Evolutionary conservation across 2,797 vertebrate genomes (phyloP).

Genomic region (Phrynocephalus guinanensis): DNA sequence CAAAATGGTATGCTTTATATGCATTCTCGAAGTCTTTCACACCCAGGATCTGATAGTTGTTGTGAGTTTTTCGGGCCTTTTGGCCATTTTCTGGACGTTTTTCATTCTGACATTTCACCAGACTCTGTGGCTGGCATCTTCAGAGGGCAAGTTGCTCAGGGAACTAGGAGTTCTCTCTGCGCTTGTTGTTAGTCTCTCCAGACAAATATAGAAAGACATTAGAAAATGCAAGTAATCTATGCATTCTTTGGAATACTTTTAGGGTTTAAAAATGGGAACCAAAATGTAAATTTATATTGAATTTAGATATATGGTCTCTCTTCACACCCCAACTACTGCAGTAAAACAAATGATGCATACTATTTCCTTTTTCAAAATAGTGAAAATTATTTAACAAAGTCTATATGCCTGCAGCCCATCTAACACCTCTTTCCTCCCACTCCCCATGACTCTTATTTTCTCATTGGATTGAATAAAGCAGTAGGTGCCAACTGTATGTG

Average conservation of each 20-base stretch:
- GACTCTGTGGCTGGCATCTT: too few relatives aligned
- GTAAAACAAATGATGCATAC: constrained; percentile 40
- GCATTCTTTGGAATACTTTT: constrained; percentile 37
- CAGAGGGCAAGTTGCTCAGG: too few relatives aligned
- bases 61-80: too few relatives aligned
- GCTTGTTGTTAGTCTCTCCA: constrained; percentile 42
- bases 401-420: constrained; percentile 31
- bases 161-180: too few relatives aligned
- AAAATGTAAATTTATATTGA: constrained; percentile 32
- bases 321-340: constrained; percentile 24
- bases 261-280: constrained; percentile 41
- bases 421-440: constrained; percentile 41
- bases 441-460: constrained; percentile 49
- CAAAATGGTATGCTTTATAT: constrained; percentile 22
- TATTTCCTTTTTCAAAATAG: constrained; percentile 51
- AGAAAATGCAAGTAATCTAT: constrained; percentile 30
- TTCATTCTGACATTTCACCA: too few relatives aligned
- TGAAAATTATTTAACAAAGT: constrained; percentile 50
- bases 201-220: constrained; percentile 40
- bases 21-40: too few relatives aligned
- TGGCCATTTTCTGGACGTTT: too few relatives aligned
- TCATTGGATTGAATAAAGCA: constrained; percentile 53
- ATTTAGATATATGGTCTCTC: constrained; percentile 38
- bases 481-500: constrained; percentile 49
- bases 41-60: too few relatives aligned